A percentile compares a stretch with the other conserved stretches of the same genome.
Evolutionary conservation across 2,113 vertebrate genomes (phyloP).

Genomic region (Parus major): DNA sequence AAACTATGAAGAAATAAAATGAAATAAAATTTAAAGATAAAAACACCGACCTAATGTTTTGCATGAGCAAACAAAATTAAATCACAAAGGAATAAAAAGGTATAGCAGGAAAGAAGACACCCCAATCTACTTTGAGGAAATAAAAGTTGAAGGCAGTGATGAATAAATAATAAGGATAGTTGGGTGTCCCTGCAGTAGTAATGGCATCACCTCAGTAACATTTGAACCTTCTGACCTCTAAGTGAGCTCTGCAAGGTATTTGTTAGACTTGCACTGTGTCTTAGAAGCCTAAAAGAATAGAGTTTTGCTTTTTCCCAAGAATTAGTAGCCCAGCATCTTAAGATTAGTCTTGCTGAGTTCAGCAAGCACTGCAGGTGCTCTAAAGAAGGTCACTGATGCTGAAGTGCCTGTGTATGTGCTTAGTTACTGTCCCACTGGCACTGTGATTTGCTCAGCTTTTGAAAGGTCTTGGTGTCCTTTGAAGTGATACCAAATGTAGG

Average conservation of each 20-base stretch:
- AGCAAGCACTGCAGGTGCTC: background rate
- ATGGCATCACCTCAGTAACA: background rate
- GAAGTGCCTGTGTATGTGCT: rapidly evolving
- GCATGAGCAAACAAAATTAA: background rate
- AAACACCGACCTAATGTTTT: background rate
- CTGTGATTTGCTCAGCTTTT: background rate
- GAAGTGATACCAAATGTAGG: background rate
- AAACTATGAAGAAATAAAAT: background rate
- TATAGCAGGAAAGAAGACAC: background rate
- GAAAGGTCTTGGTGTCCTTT: background rate
- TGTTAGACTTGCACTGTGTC: background rate
- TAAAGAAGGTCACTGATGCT: background rate
- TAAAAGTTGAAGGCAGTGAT: background rate
- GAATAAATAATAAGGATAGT: background rate
- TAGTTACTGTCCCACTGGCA: background rate
- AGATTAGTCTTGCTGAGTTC: background rate
- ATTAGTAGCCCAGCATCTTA: background rate
- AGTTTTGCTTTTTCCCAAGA: background rate
- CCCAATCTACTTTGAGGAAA: background rate
- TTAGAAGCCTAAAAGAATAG: background rate
- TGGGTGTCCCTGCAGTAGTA: background rate
- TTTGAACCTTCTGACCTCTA: background rate
- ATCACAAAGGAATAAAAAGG: background rate
- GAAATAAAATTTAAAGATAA: background rate
- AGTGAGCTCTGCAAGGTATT: background rate